Conservation (phyloP, 2,113 vertebrate species). For the Rostratula benghalensis region DNA sequence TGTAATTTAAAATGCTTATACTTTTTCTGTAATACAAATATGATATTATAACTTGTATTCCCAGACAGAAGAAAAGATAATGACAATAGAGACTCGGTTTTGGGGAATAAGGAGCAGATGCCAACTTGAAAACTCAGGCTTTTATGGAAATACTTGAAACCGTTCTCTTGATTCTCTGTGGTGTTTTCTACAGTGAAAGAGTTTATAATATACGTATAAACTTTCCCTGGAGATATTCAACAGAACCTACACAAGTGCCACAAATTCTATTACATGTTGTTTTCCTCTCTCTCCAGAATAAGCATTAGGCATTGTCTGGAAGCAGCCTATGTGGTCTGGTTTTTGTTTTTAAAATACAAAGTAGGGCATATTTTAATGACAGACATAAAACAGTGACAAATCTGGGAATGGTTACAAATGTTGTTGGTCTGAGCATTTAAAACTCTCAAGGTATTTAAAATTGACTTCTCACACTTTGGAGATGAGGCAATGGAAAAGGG, state of each 20-base stretch:
- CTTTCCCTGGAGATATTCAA: background rate
- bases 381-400: background rate
- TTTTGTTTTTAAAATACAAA: background rate
- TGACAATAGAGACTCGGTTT: background rate
- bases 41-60: background rate
- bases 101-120: background rate
- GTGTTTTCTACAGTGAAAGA: background rate
- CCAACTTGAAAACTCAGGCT: background rate
- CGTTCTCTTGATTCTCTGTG: background rate
- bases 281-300: background rate
- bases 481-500: background rate
- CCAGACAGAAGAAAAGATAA: background rate
- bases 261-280: background rate
- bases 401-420: background rate
- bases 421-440: background rate
- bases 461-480: accelerated
- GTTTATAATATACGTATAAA: background rate
- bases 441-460: background rate
- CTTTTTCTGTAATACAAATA: background rate
- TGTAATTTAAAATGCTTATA: background rate
- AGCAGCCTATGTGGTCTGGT: background rate
- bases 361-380: background rate
- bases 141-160: background rate
- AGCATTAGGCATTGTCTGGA: background rate
- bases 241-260: background rate